These are phyloP conservation scores for Enoplosus armatus DNA, from an alignment of 2,797 vertebrate species.

Conservation along the genomic window DNA sequence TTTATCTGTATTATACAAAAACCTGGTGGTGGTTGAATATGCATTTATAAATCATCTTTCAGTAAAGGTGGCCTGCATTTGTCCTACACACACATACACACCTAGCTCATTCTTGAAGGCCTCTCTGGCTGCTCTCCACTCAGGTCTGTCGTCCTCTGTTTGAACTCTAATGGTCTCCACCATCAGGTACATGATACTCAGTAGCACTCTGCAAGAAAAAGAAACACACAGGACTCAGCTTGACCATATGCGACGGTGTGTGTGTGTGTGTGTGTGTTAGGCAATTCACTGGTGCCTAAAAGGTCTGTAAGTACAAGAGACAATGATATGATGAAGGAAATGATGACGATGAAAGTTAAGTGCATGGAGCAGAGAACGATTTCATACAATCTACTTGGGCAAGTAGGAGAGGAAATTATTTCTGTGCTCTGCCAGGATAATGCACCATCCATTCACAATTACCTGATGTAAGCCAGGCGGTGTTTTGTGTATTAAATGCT, in stretches of 20 bases:
- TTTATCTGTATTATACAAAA: too few species aligned
- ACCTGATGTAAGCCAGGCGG: slow-evolving; percentile 20
- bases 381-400: neutral
- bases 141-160: slow-evolving; percentile 86
- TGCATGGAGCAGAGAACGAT: neutral
- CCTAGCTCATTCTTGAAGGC: slow-evolving; percentile 93
- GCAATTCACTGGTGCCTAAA: neutral
- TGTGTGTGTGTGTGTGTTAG: slow-evolving; percentile 1
- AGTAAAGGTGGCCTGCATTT: neutral
- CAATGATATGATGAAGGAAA: slow-evolving; percentile 4
- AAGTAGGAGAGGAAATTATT: neutral
- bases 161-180: slow-evolving; percentile 94
- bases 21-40: too few species aligned
- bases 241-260: neutral
- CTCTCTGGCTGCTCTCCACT: slow-evolving; percentile 90
- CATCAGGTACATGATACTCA: slow-evolving; percentile 97
- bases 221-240: neutral
- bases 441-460: slow-evolving; percentile 25
- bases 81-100: slow-evolving; percentile 64
- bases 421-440: slow-evolving; percentile 12
- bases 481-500: slow-evolving; percentile 43
- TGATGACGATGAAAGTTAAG: neutral
- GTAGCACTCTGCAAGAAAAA: slow-evolving; percentile 87
- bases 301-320: neutral
- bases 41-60: neutral